Evolutionary conservation across 1,140 invertebrate species (phyloP), one percentile per base, ranked within the genome.

Genomic region (Conopomorpha cramerella): DNA sequence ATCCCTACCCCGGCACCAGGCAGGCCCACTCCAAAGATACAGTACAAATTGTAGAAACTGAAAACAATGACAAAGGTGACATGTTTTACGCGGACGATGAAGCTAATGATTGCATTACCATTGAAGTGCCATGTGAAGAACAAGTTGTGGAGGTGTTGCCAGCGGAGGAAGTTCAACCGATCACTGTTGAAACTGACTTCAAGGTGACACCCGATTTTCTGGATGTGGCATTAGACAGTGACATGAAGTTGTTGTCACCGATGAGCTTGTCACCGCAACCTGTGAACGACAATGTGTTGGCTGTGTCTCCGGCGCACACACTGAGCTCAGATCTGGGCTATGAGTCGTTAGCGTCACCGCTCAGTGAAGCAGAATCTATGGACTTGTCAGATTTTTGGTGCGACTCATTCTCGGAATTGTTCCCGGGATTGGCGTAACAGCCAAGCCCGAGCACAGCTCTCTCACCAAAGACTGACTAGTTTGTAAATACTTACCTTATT

Each of bases 41-140:
- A 53, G 58, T 54, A 48, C 38, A 60, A 60, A 64, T 65, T 31
- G 63, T 58, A 36, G 55, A 62, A 59, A 64, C 67, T 33, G 50
- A 64, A 16, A 40, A 54, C 13, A 71, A 79, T 36, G 68, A 80
- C 16, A 77, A 80, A 36, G 62, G 80, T 15, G 78, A 84, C 42
- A 80, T 82, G 19, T 84, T 88, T 28, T 88, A 86, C 38, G 86
- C 86, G 8, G 88, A 83, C 38, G 85, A 88, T 53, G 86, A 88
- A 52, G 79, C 78, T 30, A 86, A 83, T 2, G 87, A 89, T 50
- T 87, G 84, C 32, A 83, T 89, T 15, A 89, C 86, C 0, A 84
- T 90, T 1, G 81, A 89, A 33, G 83, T 88, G 45, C 79, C 83
- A 2, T 82, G 81, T 25, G 82, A 84, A 45, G 81, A 85, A 15